These are phyloP conservation scores for Pedetes capensis DNA, from an alignment of 2,113 vertebrate species.

Conservation along the genomic window DNA sequence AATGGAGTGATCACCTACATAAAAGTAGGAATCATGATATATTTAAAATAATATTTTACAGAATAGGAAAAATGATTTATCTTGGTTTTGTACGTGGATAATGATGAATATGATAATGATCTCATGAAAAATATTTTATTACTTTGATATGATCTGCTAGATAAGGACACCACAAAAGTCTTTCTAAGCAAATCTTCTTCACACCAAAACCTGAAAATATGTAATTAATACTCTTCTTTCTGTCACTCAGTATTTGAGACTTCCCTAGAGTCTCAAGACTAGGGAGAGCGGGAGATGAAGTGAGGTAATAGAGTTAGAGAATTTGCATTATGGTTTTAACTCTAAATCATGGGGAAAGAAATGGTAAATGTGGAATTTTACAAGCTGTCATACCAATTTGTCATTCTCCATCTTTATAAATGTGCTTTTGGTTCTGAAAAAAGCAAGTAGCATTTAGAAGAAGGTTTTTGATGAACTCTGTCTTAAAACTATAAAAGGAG, in stretches of 20 bases:
- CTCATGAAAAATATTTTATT: background rate
- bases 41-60: background rate
- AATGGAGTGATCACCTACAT: background rate
- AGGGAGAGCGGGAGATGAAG: background rate
- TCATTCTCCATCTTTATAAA: conserved; percentile 6
- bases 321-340: background rate
- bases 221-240: background rate
- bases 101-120: background rate
- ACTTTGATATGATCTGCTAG: background rate
- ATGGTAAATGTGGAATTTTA: conserved; percentile 17
- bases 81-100: background rate
- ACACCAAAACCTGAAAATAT: background rate
- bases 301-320: background rate
- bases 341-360: background rate
- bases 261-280: too few species aligned
- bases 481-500: background rate
- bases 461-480: background rate
- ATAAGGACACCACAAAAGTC: background rate
- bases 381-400: conserved; percentile 29
- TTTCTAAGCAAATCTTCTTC: background rate
- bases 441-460: background rate
- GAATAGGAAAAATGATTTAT: background rate
- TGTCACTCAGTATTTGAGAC: background rate
- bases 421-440: background rate
- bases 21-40: background rate